A percentile compares a stretch with the other conserved stretches of the same genome.
phyloP scores from a whole-genome alignment of 2,113 vertebrate species.

The Bos javanicus region DNA sequence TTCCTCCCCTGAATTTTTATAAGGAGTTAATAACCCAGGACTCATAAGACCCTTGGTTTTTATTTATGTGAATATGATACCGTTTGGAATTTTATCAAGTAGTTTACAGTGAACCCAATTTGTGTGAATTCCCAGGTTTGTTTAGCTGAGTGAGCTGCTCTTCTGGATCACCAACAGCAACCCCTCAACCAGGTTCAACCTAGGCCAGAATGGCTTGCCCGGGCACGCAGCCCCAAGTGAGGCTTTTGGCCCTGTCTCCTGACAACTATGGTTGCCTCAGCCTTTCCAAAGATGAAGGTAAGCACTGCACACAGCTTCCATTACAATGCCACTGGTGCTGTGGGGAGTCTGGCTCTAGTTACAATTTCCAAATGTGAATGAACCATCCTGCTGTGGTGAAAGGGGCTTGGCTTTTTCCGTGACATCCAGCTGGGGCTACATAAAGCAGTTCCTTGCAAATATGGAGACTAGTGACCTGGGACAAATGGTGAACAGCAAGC shows the following conservation, averaged over 20 bases:
- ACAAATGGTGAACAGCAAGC: not conserved
- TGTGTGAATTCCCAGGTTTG: not conserved
- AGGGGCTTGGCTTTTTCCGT: not conserved
- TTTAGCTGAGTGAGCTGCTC: not conserved
- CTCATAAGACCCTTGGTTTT: not conserved
- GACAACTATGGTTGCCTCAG: not conserved
- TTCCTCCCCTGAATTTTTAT: not conserved
- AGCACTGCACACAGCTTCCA: not conserved
- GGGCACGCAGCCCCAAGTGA: rapidly evolving
- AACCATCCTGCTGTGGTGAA: not conserved
- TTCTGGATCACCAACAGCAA: too few species aligned
- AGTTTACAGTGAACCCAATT: not conserved
- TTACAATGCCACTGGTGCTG: too few species aligned
- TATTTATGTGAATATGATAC: not conserved
- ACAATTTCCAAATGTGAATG: not conserved
- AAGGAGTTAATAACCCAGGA: not conserved
- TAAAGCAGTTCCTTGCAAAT: not conserved
- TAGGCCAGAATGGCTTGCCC: too few species aligned
- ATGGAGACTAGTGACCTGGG: not conserved
- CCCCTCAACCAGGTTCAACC: rapidly evolving
- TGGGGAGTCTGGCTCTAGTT: not conserved
- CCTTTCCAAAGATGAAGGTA: not conserved
- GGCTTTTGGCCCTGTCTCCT: not conserved
- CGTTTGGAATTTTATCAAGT: not conserved
- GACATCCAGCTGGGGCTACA: not conserved